Evolutionary conservation across 2,888 invertebrate genomes (phyloP), one percentile per base, ranked within the genome.

Genomic region (Chrysodeixis includens): DNA sequence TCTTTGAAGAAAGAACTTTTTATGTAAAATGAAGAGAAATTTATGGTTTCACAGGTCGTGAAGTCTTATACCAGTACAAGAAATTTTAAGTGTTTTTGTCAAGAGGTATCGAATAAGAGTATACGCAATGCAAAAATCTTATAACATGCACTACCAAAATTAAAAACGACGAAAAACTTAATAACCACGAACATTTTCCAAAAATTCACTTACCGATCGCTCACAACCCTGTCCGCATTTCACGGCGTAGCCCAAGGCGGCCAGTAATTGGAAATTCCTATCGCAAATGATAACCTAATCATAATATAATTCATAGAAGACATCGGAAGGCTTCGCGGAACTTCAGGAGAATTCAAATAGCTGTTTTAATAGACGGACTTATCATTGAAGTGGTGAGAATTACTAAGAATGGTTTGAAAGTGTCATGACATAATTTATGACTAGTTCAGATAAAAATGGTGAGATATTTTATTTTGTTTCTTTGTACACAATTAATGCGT

Each of bases 221-320:
- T n/a, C 30, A 54, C 65, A 54, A 20, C 35, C 62, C n/a, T n/a
- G 58, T 12, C 51, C 54, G 32, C 60, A 73, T 57, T 32, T 40
- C 12, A 20, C 46, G n/a, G 30, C 54, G 20, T 10, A 40, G 20
- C 44, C 26, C 20, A 9, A 52, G 16, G n/a, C 12, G 14, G 10
- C 16, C 8, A 52, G 32, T 74, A 62, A 74, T 74, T 74, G 55
- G 32, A 74, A 66, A 71, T 74, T 74, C 52, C 52, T 49, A 52
- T 53, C 26, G 12, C 35, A 55, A 60, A 32, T 49, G 26, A 46
- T 35, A 53, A 56, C 18, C 18, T 49, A 26, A 62, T 46, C 18
- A n/a, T 49, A 26, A 62, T 46, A 35, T 18, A 49, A 58, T 4
- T 2, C 40, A 30, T 18, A 14, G 20, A 22, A 30, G 14, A 32